These are phyloP conservation scores for Cryptocephalus moraei DNA, from an alignment of 2,888 invertebrate genomes.

Conservation along the genomic window DNA sequence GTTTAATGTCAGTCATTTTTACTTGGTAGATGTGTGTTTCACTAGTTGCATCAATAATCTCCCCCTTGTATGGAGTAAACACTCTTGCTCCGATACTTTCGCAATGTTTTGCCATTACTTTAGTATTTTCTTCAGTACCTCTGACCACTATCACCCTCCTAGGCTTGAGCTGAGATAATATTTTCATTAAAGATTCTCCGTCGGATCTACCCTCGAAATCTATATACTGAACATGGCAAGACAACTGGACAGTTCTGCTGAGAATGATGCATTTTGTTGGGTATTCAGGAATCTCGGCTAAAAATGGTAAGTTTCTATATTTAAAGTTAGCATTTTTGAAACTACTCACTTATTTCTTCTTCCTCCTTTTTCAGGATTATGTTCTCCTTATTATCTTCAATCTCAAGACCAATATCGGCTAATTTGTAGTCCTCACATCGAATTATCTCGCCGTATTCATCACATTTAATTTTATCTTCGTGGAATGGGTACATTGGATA, in stretches of 20 bases:
- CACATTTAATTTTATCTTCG: conserved; percentile 81
- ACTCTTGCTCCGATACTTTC: conserved; percentile 52
- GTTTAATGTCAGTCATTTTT: conserved; percentile 6
- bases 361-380: conserved; percentile 55
- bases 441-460: conserved; percentile 95
- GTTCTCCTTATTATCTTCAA: conserved; percentile 60
- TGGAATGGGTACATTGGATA: conserved; percentile 95
- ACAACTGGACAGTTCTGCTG: conserved; percentile 64
- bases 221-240: conserved; percentile 84
- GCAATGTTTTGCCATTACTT: conserved; percentile 58
- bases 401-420: conserved; percentile 57
- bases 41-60: conserved; percentile 89
- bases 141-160: conserved; percentile 69
- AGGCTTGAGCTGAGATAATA: conserved; percentile 72
- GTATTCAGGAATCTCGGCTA: conserved; percentile 53
- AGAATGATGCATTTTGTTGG: conserved; percentile 84
- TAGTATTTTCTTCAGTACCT: conserved; percentile 59
- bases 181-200: conserved; percentile 72
- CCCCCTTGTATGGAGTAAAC: conserved; percentile 74
- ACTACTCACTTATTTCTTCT: conserved; percentile 23
- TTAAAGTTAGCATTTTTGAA: not conserved
- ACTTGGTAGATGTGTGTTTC: conserved; percentile 98
- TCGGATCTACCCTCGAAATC: conserved; percentile 94
- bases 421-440: conserved; percentile 86
- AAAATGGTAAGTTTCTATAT: conserved; percentile 2